phyloP scores from a whole-genome alignment of 2,888 invertebrate genomes.

The Melikaiella ostensackeni region DNA sequence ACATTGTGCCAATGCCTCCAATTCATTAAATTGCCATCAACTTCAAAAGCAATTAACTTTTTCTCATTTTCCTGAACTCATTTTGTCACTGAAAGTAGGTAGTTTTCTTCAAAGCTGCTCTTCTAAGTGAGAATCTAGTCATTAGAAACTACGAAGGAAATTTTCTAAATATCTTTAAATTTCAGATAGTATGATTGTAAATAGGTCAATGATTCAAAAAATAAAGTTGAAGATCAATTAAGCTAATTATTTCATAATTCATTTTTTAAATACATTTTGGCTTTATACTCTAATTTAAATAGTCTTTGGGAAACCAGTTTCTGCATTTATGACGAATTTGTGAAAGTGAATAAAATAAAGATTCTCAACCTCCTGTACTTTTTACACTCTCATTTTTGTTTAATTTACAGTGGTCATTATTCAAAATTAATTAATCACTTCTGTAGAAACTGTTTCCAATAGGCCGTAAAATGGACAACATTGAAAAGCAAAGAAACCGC shows the following conservation, averaged over 20 bases:
- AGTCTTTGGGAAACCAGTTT: no score
- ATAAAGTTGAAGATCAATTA: no score
- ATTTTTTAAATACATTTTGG: no score
- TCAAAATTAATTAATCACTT: not conserved
- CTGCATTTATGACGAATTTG: no score
- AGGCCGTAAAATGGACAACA: not conserved
- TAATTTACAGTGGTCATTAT: no score
- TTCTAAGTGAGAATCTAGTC: not conserved
- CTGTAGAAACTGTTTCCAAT: not conserved
- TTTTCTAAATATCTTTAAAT: not conserved
- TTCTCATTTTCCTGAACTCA: not conserved
- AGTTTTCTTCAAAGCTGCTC: not conserved
- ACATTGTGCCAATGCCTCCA: not conserved
- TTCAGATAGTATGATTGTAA: not conserved
- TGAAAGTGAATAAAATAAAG: no score
- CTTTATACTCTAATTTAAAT: no score
- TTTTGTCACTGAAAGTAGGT: not conserved
- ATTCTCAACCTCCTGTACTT: no score
- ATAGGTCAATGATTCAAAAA: not conserved
- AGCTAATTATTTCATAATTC: no score
- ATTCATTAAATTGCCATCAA: not conserved
- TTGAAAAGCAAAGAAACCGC: slow-evolving; percentile 15
- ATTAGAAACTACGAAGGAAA: not conserved
- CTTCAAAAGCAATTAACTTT: not conserved
- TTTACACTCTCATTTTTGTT: no score